Conservation (phyloP, 2,797 vertebrate species). For the Leptatherina wallacei region DNA sequence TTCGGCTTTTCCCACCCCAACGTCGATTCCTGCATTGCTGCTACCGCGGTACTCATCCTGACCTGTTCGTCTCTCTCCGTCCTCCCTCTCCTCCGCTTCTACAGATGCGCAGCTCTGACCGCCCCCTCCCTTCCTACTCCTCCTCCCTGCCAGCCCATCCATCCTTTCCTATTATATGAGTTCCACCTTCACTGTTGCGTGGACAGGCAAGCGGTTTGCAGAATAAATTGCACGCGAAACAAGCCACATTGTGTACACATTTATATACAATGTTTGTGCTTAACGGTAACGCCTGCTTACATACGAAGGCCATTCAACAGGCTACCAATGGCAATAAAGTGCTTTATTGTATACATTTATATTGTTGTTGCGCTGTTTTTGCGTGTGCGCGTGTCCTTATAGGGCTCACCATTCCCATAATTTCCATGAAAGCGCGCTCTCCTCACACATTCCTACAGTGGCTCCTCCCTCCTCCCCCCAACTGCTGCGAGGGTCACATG, state of each 20-base stretch:
- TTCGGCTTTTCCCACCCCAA: slow-evolving; percentile 46
- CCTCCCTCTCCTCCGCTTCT: slow-evolving; percentile 50
- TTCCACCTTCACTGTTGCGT: slow-evolving; percentile 28
- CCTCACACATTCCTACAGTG: slow-evolving; percentile 69
- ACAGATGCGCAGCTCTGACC: slow-evolving; percentile 75
- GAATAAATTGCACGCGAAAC: not conserved
- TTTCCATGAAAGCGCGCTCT: slow-evolving; percentile 68
- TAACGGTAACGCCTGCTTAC: not conserved
- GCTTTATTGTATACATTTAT: not conserved
- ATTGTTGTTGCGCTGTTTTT: not conserved
- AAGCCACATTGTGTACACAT: not conserved
- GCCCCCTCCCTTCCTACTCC: slow-evolving; percentile 37
- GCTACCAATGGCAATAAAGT: not conserved
- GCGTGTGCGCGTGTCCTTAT: slow-evolving; percentile 3
- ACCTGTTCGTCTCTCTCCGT: slow-evolving; percentile 55
- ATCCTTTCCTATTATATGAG: slow-evolving; percentile 39
- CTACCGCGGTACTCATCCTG: slow-evolving; percentile 60
- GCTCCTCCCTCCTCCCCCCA: slow-evolving; percentile 69
- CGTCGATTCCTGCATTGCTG: slow-evolving; percentile 59
- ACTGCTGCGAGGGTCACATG: slow-evolving; percentile 72
- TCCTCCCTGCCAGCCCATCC: slow-evolving; percentile 21
- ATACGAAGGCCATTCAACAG: not conserved
- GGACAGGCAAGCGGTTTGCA: slow-evolving; percentile 1
- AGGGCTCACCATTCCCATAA: slow-evolving; percentile 53
- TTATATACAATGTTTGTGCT: not conserved